Percentiles rank a stretch among this genome's conserved stretches.
Evolutionary conservation across 2,113 vertebrate genomes (phyloP).

Genomic region (Stegastes partitus): DNA sequence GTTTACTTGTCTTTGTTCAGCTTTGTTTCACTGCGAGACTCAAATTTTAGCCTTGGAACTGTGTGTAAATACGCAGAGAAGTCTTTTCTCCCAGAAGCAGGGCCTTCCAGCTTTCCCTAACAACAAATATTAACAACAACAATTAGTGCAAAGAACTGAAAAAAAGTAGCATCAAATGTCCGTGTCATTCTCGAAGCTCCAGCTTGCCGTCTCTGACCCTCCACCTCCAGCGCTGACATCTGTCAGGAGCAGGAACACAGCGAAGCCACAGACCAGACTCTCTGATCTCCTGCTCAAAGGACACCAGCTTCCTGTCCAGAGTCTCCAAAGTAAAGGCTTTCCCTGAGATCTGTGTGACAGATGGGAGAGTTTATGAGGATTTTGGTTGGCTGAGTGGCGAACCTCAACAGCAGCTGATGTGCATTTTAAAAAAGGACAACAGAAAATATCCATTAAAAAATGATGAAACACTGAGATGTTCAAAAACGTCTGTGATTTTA

Average conservation of each 20-base stretch:
- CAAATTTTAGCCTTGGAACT: neutral
- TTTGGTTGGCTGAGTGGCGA: fast-evolving
- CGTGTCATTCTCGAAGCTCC: constrained; percentile 78
- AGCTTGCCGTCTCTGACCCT: constrained; percentile 89
- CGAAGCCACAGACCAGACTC: constrained; percentile 90
- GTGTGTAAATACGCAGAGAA: constrained; percentile 2
- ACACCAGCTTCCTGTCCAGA: constrained; percentile 89
- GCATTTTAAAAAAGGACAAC: too few relatives aligned
- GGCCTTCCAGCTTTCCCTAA: neutral
- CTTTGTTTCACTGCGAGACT: too few relatives aligned
- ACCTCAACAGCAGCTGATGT: neutral
- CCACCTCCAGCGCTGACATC: constrained; percentile 90
- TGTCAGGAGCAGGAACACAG: constrained; percentile 89
- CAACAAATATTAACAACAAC: neutral
- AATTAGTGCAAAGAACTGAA: constrained; percentile 39
- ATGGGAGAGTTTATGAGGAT: neutral
- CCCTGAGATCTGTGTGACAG: constrained; percentile 86
- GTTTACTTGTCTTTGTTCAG: too few relatives aligned
- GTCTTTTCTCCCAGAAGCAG: neutral
- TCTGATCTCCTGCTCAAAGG: constrained; percentile 87
- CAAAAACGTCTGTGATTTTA: too few relatives aligned
- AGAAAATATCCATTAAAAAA: too few relatives aligned
- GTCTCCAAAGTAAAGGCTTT: constrained; percentile 91
- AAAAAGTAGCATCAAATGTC: neutral
- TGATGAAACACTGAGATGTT: too few relatives aligned